These are phyloP conservation scores for Hassar affinis DNA, from an alignment of 2,113 vertebrate genomes.

Conservation along the genomic window DNA sequence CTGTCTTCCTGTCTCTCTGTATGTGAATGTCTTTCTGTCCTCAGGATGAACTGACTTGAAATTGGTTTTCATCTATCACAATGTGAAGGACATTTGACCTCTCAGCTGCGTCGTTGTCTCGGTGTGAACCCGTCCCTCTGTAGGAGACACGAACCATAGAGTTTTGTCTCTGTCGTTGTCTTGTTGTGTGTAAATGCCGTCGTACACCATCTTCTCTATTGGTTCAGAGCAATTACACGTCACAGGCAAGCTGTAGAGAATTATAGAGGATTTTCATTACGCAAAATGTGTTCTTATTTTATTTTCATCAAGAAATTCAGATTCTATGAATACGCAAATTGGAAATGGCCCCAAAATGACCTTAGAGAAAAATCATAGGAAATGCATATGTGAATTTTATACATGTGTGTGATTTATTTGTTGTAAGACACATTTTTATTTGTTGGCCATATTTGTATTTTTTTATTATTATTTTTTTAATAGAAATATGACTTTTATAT, in stretches of 20 bases:
- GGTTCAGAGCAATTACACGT: neutral
- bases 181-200: neutral
- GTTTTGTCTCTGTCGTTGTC: neutral
- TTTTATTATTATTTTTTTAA: neutral
- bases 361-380: neutral
- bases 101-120: neutral
- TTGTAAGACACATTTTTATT: no score
- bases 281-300: neutral
- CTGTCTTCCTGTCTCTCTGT: constrained; percentile 36
- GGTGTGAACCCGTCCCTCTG: neutral
- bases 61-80: constrained; percentile 28
- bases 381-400: no score
- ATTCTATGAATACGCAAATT: neutral
- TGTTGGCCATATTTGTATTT: no score
- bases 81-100: constrained; percentile 17
- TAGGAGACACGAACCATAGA: neutral
- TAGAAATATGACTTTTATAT: no score
- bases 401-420: no score
- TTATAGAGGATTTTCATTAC: neutral
- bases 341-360: neutral
- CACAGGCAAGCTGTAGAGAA: neutral
- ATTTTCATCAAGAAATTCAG: neutral
- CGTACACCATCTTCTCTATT: neutral
- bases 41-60: constrained; percentile 11
- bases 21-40: constrained; percentile 22